Evolutionary conservation across 2,888 invertebrate species (phyloP), one percentile per base, ranked within the genome.

Genomic region (Tetranychus truncatus): DNA sequence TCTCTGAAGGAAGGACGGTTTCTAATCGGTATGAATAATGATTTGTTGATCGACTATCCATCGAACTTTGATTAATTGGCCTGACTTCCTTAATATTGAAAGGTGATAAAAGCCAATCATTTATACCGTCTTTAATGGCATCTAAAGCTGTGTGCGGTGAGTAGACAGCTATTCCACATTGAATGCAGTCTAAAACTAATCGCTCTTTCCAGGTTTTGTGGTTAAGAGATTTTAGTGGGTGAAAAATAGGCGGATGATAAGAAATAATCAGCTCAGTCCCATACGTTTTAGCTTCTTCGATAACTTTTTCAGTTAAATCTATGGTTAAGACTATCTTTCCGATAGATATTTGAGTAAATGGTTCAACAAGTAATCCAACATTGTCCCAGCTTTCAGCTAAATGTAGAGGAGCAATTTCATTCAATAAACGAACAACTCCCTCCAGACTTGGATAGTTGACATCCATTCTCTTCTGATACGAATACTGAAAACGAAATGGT

Each of bases 161-260:
- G 82, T 91, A 96, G 6, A 96, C 84, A 0, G 92, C 90, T 78
- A 96, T 93, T 76, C 88, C 87, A 77, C 91, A 88, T 81, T 90
- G 89, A 75, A 95, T 84, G 80, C 95, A 91, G 79, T 87, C 86
- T 0, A 90, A 86, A 8, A 92, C 86, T 15, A 95, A 87, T 45
- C 90, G 87, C 81, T 94, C 91, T 84, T 93, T 87, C 91, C 88
- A 88, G 21, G 80, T 80, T 75, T 82, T 84, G n/a, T 55, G 72
- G 1, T 89, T 88, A 66, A 96, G 85, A 66, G 88, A 86, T 81
- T 92, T 95, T 75, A 96, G 80, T 7, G 92, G 88, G 18, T 86
- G 85, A 83, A 96, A 96, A 81, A 96, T 91, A 21, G 93, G 93
- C n/a, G 96, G 96, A 85, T 96, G 96, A 83, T 96, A 96, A 0